Evolutionary conservation across 2,797 vertebrate species (phyloP).

Genomic region (Furcifer pardalis): DNA sequence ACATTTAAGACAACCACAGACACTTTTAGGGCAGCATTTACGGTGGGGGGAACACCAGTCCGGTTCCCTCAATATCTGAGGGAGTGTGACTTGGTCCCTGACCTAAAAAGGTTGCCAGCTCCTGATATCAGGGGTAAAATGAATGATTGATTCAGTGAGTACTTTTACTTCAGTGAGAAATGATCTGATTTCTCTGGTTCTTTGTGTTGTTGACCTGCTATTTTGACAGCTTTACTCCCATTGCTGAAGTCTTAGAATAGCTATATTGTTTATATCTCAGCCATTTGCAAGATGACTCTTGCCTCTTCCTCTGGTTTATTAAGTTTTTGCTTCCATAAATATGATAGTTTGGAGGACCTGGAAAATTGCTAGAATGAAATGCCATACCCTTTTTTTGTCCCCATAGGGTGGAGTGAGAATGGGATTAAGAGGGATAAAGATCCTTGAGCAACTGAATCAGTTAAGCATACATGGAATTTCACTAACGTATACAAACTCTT

Average conservation of each 20-base stretch:
- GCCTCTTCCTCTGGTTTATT: background rate
- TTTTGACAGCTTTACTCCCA: constrained; percentile 25
- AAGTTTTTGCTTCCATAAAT: constrained; percentile 29
- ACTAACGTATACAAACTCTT: constrained; percentile 16
- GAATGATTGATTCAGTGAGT: no score
- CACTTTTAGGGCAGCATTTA: no score
- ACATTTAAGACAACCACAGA: no score
- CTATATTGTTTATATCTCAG: constrained; percentile 31
- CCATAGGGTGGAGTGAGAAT: constrained; percentile 18
- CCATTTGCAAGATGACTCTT: constrained; percentile 21
- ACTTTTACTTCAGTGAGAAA: background rate
- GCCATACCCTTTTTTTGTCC: constrained; percentile 23
- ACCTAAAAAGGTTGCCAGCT: no score
- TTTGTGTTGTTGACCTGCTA: background rate
- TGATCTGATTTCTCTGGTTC: background rate
- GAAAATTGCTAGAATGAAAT: constrained; percentile 10
- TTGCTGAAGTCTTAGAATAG: constrained; percentile 35
- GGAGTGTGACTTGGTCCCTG: no score
- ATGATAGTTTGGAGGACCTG: background rate
- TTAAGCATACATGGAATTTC: background rate
- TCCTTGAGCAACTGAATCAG: constrained; percentile 20
- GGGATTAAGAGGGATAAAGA: constrained; percentile 23
- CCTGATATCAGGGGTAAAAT: no score
- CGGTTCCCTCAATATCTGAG: no score
- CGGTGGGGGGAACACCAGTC: no score